These are phyloP conservation scores for Rhyacophila evoluta DNA, from an alignment of 2,888 invertebrate species.

Conservation along the genomic window DNA sequence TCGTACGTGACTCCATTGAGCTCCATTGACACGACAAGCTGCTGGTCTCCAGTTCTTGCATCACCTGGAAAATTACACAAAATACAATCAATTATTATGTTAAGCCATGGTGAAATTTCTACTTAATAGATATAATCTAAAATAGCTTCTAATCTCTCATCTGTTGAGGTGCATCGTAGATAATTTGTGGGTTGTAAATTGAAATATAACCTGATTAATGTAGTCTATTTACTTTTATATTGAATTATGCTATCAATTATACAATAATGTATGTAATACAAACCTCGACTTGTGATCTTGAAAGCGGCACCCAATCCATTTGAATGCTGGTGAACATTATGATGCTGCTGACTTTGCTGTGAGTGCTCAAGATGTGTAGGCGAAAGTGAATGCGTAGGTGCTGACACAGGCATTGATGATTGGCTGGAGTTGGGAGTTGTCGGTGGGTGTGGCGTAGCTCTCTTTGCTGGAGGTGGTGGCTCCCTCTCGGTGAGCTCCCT, in stretches of 20 bases:
- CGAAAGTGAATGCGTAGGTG: slow-evolving; percentile 50
- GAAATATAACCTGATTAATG: too few relatives aligned
- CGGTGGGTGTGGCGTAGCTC: slow-evolving; percentile 55
- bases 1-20: slow-evolving; percentile 96
- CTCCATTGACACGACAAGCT: slow-evolving; percentile 95
- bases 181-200: too few relatives aligned
- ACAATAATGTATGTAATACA: too few relatives aligned
- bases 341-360: slow-evolving; percentile 53
- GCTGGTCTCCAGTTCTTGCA: slow-evolving; percentile 85
- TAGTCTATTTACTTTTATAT: too few relatives aligned
- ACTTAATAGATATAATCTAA: too few relatives aligned
- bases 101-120: too few relatives aligned
- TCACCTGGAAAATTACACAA: slow-evolving; percentile 79
- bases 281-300: slow-evolving; percentile 90
- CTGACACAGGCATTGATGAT: slow-evolving; percentile 35
- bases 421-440: slow-evolving; percentile 42
- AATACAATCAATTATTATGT: too few relatives aligned
- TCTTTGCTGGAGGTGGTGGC: slow-evolving; percentile 75
- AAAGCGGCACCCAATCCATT: slow-evolving; percentile 77
- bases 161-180: too few relatives aligned
- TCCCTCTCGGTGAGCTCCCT: slow-evolving; percentile 66
- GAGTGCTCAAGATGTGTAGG: slow-evolving; percentile 57
- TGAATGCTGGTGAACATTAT: slow-evolving; percentile 50
- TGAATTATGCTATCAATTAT: too few relatives aligned
- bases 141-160: too few relatives aligned